These are phyloP conservation scores for Pandemis corylana DNA, from an alignment of 2,888 invertebrate genomes.

Conservation along the genomic window DNA sequence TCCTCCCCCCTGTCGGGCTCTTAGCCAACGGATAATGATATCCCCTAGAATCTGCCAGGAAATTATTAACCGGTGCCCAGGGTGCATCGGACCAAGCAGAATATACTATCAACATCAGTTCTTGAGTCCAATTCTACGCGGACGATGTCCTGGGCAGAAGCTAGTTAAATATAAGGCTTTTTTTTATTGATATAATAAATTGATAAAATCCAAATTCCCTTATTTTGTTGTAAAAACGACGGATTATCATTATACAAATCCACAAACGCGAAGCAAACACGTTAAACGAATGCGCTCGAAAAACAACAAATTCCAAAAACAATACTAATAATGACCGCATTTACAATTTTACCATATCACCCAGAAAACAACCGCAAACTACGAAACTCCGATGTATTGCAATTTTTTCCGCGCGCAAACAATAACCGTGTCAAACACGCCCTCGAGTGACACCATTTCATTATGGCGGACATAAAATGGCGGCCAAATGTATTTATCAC, in stretches of 20 bases:
- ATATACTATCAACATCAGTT: no score
- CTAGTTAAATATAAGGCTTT: no score
- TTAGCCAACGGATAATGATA: no score
- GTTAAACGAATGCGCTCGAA: background rate
- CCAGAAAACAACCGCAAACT: background rate
- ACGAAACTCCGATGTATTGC: background rate
- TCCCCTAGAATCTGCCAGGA: no score
- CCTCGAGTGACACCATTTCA: conserved; percentile 31
- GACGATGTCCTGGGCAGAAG: no score
- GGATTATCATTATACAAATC: background rate
- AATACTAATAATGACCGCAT: background rate
- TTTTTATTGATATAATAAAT: no score
- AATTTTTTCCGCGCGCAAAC: conserved; percentile 1
- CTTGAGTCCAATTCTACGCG: no score
- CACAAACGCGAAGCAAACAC: background rate
- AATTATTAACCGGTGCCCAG: no score
- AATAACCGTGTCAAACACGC: conserved; percentile 21
- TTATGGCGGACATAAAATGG: conserved; percentile 32
- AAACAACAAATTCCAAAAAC: conserved; percentile 4
- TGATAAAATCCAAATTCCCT: no score
- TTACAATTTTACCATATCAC: background rate
- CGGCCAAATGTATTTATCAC: conserved; percentile 28
- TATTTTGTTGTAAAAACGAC: background rate
- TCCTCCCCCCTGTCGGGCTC: no score
- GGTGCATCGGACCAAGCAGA: no score